Percentiles rank a stretch among this genome's conserved stretches.
Conservation (phyloP, 2,888 invertebrate species). For the Troides helena region DNA sequence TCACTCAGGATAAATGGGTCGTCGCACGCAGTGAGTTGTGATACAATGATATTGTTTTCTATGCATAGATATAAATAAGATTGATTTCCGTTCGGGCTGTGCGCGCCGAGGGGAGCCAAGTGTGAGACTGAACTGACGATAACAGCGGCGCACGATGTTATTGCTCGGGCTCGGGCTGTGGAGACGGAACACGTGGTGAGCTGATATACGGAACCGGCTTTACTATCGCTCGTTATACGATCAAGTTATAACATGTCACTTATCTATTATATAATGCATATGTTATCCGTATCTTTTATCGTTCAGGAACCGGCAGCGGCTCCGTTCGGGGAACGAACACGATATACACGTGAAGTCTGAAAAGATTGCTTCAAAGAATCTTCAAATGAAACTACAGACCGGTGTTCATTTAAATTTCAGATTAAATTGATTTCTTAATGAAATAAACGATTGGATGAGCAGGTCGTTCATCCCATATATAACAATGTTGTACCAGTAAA, state of each 20-base stretch:
- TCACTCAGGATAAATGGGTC: constrained; percentile 21
- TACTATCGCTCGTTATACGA: background rate
- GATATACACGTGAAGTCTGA: background rate
- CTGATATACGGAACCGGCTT: background rate
- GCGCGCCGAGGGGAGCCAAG: constrained; percentile 1
- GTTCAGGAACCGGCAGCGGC: too few relatives aligned
- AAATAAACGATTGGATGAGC: too few relatives aligned
- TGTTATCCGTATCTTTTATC: too few relatives aligned
- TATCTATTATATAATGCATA: too few relatives aligned
- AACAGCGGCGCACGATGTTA: constrained; percentile 22
- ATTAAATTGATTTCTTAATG: too few relatives aligned
- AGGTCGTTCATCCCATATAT: too few relatives aligned
- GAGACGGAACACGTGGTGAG: constrained; percentile 25
- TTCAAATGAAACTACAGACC: background rate
- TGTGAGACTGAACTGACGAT: constrained; percentile 20
- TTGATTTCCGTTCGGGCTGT: background rate
- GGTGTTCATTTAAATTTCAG: background rate
- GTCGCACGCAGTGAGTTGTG: background rate
- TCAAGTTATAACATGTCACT: background rate
- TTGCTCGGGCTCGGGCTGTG: constrained; percentile 15
- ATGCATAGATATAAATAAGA: background rate
- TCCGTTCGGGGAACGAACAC: constrained; percentile 1
- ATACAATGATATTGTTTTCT: constrained; percentile 5
- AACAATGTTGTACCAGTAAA: too few relatives aligned
- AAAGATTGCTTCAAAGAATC: background rate